A percentile compares a stretch with the other conserved stretches of the same genome.
These are phyloP conservation scores for Aphodius granarius DNA, from an alignment of 2,888 invertebrate genomes.

Conservation along the genomic window DNA sequence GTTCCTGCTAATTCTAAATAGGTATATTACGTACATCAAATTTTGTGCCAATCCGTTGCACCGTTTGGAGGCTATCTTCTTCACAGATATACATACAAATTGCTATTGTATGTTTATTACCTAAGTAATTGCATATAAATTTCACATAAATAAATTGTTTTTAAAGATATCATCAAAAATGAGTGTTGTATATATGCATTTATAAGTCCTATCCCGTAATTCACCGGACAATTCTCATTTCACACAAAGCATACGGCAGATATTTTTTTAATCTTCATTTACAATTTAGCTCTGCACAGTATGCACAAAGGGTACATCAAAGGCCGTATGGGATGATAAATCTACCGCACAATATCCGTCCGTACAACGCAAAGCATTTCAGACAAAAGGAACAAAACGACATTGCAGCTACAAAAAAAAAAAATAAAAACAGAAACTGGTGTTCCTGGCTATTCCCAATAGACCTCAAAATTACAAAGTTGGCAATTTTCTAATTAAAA, in stretches of 20 bases:
- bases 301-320: neutral
- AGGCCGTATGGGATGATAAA: neutral
- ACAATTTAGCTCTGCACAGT: neutral
- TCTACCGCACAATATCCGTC: neutral
- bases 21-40: too few species aligned
- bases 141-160: too few species aligned
- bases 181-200: too few species aligned
- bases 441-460: neutral
- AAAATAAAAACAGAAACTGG: neutral
- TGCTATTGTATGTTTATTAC: too few species aligned
- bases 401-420: neutral
- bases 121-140: too few species aligned
- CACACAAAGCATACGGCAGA: neutral
- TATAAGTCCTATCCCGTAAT: too few species aligned
- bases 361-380: neutral
- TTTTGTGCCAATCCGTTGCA: too few species aligned
- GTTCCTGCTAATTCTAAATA: too few species aligned
- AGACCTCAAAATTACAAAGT: constrained; percentile 5
- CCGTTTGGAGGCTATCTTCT: too few species aligned
- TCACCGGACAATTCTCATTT: neutral
- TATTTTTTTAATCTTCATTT: neutral
- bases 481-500: constrained; percentile 15
- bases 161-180: too few species aligned
- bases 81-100: too few species aligned
- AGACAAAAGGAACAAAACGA: neutral